These are phyloP conservation scores for Ceuthmochares aereus DNA, from an alignment of 2,113 vertebrate genomes.

Conservation along the genomic window DNA sequence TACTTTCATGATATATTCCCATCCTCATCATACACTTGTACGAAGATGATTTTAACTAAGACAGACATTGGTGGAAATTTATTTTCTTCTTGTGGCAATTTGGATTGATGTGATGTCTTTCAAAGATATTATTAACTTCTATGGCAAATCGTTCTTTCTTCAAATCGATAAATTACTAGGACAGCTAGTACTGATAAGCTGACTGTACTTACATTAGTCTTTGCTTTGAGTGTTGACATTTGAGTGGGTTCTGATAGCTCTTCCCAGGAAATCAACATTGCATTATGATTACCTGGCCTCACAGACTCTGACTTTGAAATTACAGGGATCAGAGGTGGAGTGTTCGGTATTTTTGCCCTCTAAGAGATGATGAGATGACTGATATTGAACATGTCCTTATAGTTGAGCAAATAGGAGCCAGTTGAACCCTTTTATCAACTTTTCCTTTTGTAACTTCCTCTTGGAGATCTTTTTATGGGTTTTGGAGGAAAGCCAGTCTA, in stretches of 20 bases:
- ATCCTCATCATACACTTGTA: not conserved
- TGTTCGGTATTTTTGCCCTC: not conserved
- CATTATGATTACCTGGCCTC: not conserved
- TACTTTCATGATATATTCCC: not conserved
- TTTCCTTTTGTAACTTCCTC: not conserved
- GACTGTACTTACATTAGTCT: not conserved
- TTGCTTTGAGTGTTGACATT: not conserved
- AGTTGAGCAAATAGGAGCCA: not conserved
- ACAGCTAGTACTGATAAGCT: constrained; percentile 23
- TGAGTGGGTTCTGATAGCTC: not conserved
- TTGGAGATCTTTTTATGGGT: not conserved
- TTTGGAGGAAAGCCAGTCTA: not conserved
- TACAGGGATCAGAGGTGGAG: not conserved
- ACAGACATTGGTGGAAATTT: not conserved
- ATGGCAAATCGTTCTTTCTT: constrained; percentile 1
- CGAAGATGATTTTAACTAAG: not conserved
- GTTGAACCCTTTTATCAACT: not conserved
- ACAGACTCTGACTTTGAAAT: not conserved
- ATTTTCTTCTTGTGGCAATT: constrained; percentile 1
- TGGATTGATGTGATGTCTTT: not conserved
- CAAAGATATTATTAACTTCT: constrained; percentile 22
- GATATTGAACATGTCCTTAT: not conserved
- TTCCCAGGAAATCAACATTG: not conserved
- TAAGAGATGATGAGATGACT: not conserved
- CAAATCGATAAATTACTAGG: constrained; percentile 2